phyloP scores from a whole-genome alignment of 2,888 invertebrate species.

The Drosophila birchii region DNA sequence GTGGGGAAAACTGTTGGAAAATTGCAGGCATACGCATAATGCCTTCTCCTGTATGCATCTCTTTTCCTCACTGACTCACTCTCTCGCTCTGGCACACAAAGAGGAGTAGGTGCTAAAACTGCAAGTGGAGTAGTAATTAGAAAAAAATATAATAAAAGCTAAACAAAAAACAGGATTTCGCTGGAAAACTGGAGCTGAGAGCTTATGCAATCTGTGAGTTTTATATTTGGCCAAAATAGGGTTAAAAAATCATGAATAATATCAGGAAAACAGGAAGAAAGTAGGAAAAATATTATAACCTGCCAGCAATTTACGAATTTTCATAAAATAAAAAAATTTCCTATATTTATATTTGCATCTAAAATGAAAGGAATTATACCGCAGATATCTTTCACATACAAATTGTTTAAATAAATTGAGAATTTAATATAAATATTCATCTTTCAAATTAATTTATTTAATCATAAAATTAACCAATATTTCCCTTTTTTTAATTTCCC shows the following conservation, averaged over 20 bases:
- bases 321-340: accelerated
- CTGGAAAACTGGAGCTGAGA: not conserved
- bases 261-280: not conserved
- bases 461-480: not conserved
- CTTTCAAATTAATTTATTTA: not conserved
- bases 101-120: conserved; percentile 19
- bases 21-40: conserved; percentile 29
- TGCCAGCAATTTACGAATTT: not conserved
- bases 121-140: conserved; percentile 26
- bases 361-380: not conserved
- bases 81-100: not conserved
- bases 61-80: not conserved
- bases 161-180: not conserved
- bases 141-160: not conserved
- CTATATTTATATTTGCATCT: not conserved
- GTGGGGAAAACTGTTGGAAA: conserved; percentile 52
- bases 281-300: not conserved
- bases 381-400: not conserved
- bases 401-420: not conserved
- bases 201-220: not conserved
- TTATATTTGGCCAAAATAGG: not conserved
- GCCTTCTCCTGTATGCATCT: not conserved
- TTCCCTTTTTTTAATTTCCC: no score
- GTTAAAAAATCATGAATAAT: not conserved
- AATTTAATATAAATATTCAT: no score